phyloP scores from a whole-genome alignment of 2,888 invertebrate species.

The Ectemnius lituratus region DNA sequence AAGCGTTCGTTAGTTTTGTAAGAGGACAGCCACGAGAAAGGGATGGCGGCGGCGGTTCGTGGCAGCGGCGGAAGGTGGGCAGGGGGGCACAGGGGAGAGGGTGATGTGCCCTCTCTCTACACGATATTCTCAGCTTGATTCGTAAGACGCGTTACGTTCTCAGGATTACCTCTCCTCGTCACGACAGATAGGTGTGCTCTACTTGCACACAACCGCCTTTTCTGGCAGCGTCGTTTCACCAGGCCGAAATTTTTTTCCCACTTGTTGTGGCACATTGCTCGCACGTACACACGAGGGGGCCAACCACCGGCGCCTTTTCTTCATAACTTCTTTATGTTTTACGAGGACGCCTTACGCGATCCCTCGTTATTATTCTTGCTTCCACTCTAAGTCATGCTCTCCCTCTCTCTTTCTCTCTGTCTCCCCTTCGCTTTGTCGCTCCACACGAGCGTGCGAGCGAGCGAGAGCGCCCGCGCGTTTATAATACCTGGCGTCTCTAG shows the following conservation, averaged over 20 bases:
- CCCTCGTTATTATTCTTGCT: background rate
- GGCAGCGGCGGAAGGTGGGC: background rate
- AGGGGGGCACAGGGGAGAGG: constrained; percentile 21
- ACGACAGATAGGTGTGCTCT: constrained; percentile 49
- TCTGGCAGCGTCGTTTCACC: constrained; percentile 40
- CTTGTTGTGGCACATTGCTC: constrained; percentile 28
- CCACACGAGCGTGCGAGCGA: no score
- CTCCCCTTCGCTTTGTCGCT: background rate
- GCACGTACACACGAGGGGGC: background rate
- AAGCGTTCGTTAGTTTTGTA: constrained; percentile 39
- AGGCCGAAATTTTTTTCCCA: constrained; percentile 27
- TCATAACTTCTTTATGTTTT: background rate
- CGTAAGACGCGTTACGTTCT: constrained; percentile 63
- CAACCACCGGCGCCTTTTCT: background rate
- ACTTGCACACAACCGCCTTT: constrained; percentile 49
- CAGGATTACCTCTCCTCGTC: constrained; percentile 55
- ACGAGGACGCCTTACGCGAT: background rate
- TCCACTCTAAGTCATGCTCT: background rate
- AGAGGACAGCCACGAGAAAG: constrained; percentile 39
- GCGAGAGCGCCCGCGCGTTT: constrained; percentile 1
- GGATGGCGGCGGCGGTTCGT: constrained; percentile 29
- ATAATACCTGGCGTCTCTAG: background rate
- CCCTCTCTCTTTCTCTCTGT: background rate
- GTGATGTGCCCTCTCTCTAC: constrained; percentile 52
- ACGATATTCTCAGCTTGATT: constrained; percentile 60